Evolutionary conservation across 2,797 vertebrate species (phyloP), one percentile per base, ranked within the genome.

Genomic region (Rhinogobio ventralis): DNA sequence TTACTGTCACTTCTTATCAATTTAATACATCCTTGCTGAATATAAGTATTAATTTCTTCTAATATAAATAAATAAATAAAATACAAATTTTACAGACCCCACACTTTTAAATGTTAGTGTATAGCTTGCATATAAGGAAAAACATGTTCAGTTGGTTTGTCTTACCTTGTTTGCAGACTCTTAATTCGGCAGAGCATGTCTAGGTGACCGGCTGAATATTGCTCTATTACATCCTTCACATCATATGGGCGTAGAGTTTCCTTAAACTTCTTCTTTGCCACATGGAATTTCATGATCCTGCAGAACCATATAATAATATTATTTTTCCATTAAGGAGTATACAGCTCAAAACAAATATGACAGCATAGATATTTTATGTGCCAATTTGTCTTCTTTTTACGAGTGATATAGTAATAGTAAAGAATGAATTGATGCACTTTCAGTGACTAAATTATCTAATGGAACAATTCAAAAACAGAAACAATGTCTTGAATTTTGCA

Each of bases 171-270:
- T 92, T 99, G 98, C 82, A 99, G 97, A 89, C 97, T 99, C 91
- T 99, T 99, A 93, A 99, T 99, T 90, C 98, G 97, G 90, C 97
- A 99, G 46, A 99, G 91, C 98, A 99, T 99, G 93, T 99, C 98
- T 90, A 99, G 94, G 83, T 99, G 98, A 87, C 98, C 98, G 23
- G 98, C 98, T 46, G 98, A 99, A 92, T 99, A 99, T 90, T 99
- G 98, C 93, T 99, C 98, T 77, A 99, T 99, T 82, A 99, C 98
- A 86, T 99, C 98, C 94, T 99, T 99, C 87, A 99, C 98, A 71
- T 99, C 98, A 33, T 99, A 99, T 0, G 98, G 98, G 74, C 98
- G 97, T 89, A 99, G 85, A 0, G 98, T 99, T 95, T 99, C 98
- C 91, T 99, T 99, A 90, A 99, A 99, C 92, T 99, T 99, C 89